Conservation (phyloP, 2,888 invertebrate genomes). For the Chorisops tibialis region DNA sequence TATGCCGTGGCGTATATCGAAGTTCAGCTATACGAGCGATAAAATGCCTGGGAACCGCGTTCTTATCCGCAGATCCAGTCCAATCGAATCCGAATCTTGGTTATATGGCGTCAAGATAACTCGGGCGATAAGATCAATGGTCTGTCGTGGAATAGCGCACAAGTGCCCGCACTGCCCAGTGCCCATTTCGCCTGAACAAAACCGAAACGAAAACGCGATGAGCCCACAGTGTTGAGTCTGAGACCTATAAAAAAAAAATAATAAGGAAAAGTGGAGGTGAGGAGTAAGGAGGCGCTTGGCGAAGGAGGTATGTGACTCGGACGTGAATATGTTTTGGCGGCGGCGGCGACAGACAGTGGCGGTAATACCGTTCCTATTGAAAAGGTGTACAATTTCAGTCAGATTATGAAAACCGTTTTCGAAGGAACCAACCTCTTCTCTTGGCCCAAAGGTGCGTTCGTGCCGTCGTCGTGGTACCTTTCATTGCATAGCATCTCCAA, state of each 20-base stretch:
- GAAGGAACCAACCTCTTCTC: not conserved
- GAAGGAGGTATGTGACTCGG: not conserved
- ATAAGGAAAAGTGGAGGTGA: constrained; percentile 1
- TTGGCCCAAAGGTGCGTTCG: not conserved
- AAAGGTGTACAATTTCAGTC: constrained; percentile 20
- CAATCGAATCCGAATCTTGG: constrained; percentile 26
- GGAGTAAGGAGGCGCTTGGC: constrained; percentile 1
- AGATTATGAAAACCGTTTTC: constrained; percentile 25
- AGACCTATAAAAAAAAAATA: too few relatives aligned
- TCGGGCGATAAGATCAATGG: constrained; percentile 47
- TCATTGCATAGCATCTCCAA: constrained; percentile 12
- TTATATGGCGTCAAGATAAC: constrained; percentile 49
- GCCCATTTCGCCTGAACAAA: not conserved
- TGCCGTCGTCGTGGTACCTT: not conserved
- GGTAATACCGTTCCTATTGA: constrained; percentile 4
- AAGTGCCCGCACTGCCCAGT: not conserved
- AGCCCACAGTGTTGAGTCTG: too few relatives aligned
- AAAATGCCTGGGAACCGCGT: constrained; percentile 25
- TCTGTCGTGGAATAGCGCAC: constrained; percentile 38
- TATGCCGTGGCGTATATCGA: too few relatives aligned
- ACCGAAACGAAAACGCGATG: constrained; percentile 3
- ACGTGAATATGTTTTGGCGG: not conserved
- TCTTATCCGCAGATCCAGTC: constrained; percentile 26
- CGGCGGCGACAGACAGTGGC: constrained; percentile 8
- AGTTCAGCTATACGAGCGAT: constrained; percentile 10